These are phyloP conservation scores for Ctenodactylus gundi DNA, from an alignment of 2,113 vertebrate genomes.

Conservation along the genomic window DNA sequence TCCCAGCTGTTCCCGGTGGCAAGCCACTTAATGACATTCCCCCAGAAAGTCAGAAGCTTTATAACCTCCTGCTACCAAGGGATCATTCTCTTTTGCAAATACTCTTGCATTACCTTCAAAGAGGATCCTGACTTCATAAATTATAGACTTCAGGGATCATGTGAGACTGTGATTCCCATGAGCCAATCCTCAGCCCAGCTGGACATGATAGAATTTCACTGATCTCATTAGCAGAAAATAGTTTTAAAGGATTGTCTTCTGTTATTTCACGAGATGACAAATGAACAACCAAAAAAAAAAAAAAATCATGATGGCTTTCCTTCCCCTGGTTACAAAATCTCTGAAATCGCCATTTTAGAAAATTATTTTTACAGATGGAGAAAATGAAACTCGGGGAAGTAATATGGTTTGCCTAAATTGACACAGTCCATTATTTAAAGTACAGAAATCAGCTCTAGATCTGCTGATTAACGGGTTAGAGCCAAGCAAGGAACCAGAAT, in stretches of 20 bases:
- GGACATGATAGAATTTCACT: background rate
- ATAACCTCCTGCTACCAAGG: background rate
- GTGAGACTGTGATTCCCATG: background rate
- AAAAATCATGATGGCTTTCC: background rate
- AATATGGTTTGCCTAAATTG: constrained; percentile 21
- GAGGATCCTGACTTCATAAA: background rate
- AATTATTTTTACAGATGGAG: constrained; percentile 4
- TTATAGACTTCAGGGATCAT: background rate
- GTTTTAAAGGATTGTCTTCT: background rate
- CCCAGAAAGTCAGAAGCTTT: background rate
- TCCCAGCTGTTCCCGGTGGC: background rate
- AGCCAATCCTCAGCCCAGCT: background rate
- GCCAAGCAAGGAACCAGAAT: constrained; percentile 35
- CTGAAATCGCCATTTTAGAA: constrained; percentile 36
- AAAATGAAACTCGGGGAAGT: constrained; percentile 36
- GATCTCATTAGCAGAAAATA: background rate
- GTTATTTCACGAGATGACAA: background rate
- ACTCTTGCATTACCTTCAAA: background rate
- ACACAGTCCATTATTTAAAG: constrained; percentile 26
- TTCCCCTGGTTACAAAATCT: background rate
- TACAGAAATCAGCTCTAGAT: background rate
- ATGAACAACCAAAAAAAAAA: constrained; percentile 8
- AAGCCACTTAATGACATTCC: constrained; percentile 36
- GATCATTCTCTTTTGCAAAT: background rate
- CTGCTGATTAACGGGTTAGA: background rate